Percentiles rank a stretch among this genome's conserved stretches.
Conservation (phyloP, 1,140 invertebrate species). For the Habropoda laboriosa region DNA sequence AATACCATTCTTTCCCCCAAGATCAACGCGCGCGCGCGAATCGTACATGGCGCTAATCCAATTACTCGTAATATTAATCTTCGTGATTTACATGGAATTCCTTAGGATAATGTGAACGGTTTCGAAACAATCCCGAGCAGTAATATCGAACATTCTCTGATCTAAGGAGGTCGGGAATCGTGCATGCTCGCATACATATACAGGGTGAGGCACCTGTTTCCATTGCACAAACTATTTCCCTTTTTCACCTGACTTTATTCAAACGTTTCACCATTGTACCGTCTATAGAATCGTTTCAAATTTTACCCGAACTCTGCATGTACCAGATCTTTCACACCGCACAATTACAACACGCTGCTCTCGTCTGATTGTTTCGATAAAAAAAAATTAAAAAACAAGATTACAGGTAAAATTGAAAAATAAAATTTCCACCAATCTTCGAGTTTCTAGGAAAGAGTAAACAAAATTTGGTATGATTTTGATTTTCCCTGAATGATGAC, state of each 20-base stretch:
- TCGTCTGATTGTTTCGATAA: too few species aligned
- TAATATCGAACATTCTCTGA: constrained; percentile 13
- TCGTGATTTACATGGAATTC: constrained; percentile 30
- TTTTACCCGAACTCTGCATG: too few species aligned
- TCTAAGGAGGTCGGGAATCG: constrained; percentile 17
- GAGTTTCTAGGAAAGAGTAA: too few species aligned
- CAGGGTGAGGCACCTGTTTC: neutral
- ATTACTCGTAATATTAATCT: constrained; percentile 33
- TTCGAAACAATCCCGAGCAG: constrained; percentile 19
- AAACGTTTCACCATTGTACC: too few species aligned
- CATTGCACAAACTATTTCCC: neutral
- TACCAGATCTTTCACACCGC: too few species aligned
- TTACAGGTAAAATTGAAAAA: too few species aligned
- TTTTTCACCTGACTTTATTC: neutral
- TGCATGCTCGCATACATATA: neutral
- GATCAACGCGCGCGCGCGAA: constrained; percentile 18
- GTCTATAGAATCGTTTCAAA: too few species aligned
- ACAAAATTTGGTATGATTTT: too few species aligned
- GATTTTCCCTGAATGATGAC: too few species aligned
- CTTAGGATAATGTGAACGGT: constrained; percentile 10
- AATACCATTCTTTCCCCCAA: constrained; percentile 8
- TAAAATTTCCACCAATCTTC: too few species aligned
- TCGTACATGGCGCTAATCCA: neutral
- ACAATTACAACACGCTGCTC: too few species aligned
- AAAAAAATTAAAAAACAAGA: too few species aligned